A percentile compares a stretch with the other conserved stretches of the same genome.
phyloP scores from a whole-genome alignment of 1,140 invertebrate genomes.

The Drosophila lacteicornis region DNA sequence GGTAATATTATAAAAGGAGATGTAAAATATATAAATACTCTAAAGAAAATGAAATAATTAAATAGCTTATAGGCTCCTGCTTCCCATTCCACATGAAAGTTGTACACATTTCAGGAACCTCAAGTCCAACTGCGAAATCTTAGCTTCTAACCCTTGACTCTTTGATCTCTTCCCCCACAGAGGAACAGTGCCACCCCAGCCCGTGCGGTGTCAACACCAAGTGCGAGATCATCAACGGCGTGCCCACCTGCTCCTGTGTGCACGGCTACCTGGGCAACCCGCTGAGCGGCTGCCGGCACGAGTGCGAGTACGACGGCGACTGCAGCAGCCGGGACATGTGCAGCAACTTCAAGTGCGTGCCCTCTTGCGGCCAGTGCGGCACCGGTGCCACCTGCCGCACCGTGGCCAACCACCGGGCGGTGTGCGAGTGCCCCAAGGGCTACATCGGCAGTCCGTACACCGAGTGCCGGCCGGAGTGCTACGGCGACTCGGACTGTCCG shows the following conservation, averaged over 20 bases:
- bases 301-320: conserved; percentile 91
- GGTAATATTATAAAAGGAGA: too few species aligned
- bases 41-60: too few species aligned
- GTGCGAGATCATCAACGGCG: conserved; percentile 90
- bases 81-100: too few species aligned
- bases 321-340: conserved; percentile 90
- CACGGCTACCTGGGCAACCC: conserved; percentile 90
- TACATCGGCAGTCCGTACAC: conserved; percentile 91
- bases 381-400: conserved; percentile 91
- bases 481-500: conserved; percentile 90
- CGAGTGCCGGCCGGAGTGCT: conserved; percentile 91
- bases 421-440: conserved; percentile 93
- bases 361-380: conserved; percentile 92
- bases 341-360: conserved; percentile 91
- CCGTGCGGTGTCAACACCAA: conserved; percentile 92
- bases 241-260: conserved; percentile 91
- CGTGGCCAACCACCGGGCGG: conserved; percentile 90
- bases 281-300: conserved; percentile 89
- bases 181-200: conserved; percentile 91
- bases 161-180: conserved; percentile 80
- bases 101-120: too few species aligned
- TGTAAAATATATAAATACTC: too few species aligned
- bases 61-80: too few species aligned
- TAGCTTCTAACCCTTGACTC: background rate
- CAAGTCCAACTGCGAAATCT: too few species aligned